Evolutionary conservation across 2,888 invertebrate species (phyloP).

Genomic region (Tipula confusa): DNA sequence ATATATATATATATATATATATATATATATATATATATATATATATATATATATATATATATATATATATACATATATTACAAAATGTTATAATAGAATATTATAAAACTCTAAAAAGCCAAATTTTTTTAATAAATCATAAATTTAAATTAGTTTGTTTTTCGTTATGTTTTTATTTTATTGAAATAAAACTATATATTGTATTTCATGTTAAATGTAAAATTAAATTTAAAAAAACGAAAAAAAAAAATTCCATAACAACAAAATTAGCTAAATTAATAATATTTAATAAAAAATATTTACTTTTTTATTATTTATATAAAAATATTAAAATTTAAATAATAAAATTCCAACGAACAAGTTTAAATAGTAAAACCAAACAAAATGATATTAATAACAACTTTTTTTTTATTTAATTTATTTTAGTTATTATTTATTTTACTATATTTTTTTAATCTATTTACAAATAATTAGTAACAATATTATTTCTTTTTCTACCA

Average conservation of each 20-base stretch:
- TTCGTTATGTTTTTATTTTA: not conserved
- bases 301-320: not conserved
- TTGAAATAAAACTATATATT: not conserved
- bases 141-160: not conserved
- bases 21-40: too few relatives aligned
- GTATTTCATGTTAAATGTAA: not conserved
- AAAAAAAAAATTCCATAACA: not conserved
- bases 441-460: not conserved
- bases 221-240: not conserved
- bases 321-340: not conserved
- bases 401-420: not conserved
- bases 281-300: not conserved
- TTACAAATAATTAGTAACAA: not conserved
- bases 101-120: constrained; percentile 16
- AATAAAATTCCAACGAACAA: not conserved
- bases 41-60: too few relatives aligned
- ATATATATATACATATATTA: too few relatives aligned
- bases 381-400: not conserved
- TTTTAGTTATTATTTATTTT: not conserved
- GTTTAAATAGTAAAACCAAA: not conserved
- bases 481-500: not conserved
- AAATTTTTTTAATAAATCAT: not conserved
- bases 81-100: not conserved
- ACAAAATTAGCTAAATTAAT: not conserved
- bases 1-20: too few relatives aligned